Base-by-base conservation (phyloP, 2,888 invertebrate genomes). In the Nysson spinosus region DNA sequence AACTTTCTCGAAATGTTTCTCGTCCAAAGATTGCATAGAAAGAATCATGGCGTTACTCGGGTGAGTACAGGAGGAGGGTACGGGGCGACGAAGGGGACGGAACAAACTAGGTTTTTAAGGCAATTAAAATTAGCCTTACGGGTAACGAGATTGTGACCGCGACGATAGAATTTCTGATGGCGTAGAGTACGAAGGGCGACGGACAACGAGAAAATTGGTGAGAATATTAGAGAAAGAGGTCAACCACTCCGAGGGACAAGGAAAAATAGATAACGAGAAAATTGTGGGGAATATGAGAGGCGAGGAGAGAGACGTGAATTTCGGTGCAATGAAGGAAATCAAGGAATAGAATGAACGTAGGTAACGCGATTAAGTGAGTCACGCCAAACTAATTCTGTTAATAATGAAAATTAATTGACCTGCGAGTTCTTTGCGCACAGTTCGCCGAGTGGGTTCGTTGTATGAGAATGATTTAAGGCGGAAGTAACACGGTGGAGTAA, bases 391-490 rank as follows among this genome's bases (percentile, higher is more conserved):
- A 69, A 75, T 75, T 72, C 44, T 57, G 65, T 55, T 72, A 72
- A 75, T 75, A 75, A 72, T 60, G 62, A 50, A 72, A 75, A 75
- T 75, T 72, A 75, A 75, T 75, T 72, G 69, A 56, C 61, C 51
- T 57, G 55, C 51, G 39, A 56, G 55, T 71, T 63, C 51, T 46
- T 51, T 42, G 50, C 28, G 35, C 26, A 62, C 69, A 71, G 64
- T 65, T 68, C 37, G n/a, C n/a, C n/a, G 63, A 64, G 60, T 43
- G 42, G 34, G 47, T 19, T n/a, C n/a, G n/a, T n/a, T n/a, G n/a
- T n/a, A n/a, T n/a, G n/a, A n/a, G n/a, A n/a, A n/a, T n/a, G n/a
- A n/a, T n/a, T n/a, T n/a, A n/a, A n/a, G n/a, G n/a, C 43, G 11
- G 20, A 9, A 17, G 47, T 22, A 46, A 37, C 11, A 46, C 34